A percentile compares a stretch with the other conserved stretches of the same genome.
Conservation (phyloP, 2,797 vertebrate genomes). For the Poecilia picta region DNA sequence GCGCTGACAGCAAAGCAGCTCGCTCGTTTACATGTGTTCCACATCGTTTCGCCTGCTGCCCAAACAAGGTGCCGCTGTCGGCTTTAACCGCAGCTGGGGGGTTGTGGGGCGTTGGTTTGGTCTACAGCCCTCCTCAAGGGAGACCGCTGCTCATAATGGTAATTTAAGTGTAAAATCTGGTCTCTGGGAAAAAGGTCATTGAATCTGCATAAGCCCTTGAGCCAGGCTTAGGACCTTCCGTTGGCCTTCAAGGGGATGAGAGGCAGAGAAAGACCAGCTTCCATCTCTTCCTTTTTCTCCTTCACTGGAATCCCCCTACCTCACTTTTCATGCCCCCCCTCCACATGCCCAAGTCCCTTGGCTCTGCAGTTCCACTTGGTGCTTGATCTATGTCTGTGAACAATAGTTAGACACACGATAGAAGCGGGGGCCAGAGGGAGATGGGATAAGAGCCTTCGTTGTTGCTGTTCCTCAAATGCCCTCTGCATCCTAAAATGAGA, state of each 20-base stretch:
- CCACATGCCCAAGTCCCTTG: constrained; percentile 42
- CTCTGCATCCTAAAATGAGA: constrained; percentile 88
- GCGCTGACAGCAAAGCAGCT: constrained; percentile 43
- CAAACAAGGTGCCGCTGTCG: constrained; percentile 84
- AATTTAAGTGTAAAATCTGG: constrained; percentile 97
- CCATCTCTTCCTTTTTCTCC: constrained; percentile 24
- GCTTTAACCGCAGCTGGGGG: constrained; percentile 87
- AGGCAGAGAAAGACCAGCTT: constrained; percentile 55
- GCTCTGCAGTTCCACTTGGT: constrained; percentile 60
- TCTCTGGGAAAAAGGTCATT: constrained; percentile 95
- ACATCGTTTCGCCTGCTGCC: constrained; percentile 83
- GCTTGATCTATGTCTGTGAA: constrained; percentile 83
- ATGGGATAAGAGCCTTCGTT: constrained; percentile 34
- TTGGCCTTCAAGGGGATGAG: constrained; percentile 81
- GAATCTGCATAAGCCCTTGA: constrained; percentile 94
- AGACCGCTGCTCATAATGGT: constrained; percentile 86
- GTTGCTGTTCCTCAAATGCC: constrained; percentile 52
- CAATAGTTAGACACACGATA: constrained; percentile 54
- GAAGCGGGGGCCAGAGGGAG: constrained; percentile 38
- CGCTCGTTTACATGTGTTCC: constrained; percentile 82
- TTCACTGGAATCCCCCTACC: constrained; percentile 19
- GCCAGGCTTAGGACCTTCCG: constrained; percentile 87
- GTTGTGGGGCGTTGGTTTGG: constrained; percentile 47
- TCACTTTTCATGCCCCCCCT: constrained; percentile 24
- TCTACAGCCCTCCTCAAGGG: constrained; percentile 80